Base-by-base conservation (phyloP, 2,113 vertebrate species). In the Pica pica region DNA sequence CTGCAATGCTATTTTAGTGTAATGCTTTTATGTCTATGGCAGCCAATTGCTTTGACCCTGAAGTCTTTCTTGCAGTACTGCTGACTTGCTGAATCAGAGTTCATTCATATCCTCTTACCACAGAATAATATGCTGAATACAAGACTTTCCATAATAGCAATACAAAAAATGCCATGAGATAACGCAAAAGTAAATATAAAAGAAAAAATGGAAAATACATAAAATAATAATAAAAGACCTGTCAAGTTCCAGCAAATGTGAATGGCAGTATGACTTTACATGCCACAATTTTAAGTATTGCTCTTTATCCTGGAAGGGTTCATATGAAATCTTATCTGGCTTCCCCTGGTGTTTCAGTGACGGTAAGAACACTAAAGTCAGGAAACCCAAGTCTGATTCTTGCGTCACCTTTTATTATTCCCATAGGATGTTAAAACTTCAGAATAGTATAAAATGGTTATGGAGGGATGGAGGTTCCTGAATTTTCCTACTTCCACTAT, bases 11-110 rank as follows among this genome's bases (percentile, higher is more conserved):
- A 94, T 96, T 93, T 96, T 89, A 67, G 69, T 95, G 53, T 65
- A 59, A 83, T 92, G 78, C 46, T 82, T 89, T 96, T 92, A 78
- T 81, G 79, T 77, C 91, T 89, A 75, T 41, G 77, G 77, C 49
- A 92, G 91, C 35, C 87, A 57, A 96, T 91, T 96, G 75, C 79
- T 93, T 97, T 95, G 94, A 95, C 91, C 93, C 93, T 94, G 87
- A 91, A 91, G 83, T 95, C 93, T 80, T 97, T 82, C 78, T 84
- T 53, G 78, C 64, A 78, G 76, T 49, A 68, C 33, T 94, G 77
- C 90, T 96, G 91, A 93, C 44, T 94, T 46, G 89, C 95, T 94
- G 94, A 90, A 94, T 90, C 81, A 85, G 79, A 68, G 49, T 81
- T 89, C 81, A 93, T 96, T 97, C 90, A 88, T 26, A 69, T 79